These are phyloP conservation scores for Tetraodon nigroviridis DNA, from an alignment of 2,113 vertebrate species.

Conservation along the genomic window DNA sequence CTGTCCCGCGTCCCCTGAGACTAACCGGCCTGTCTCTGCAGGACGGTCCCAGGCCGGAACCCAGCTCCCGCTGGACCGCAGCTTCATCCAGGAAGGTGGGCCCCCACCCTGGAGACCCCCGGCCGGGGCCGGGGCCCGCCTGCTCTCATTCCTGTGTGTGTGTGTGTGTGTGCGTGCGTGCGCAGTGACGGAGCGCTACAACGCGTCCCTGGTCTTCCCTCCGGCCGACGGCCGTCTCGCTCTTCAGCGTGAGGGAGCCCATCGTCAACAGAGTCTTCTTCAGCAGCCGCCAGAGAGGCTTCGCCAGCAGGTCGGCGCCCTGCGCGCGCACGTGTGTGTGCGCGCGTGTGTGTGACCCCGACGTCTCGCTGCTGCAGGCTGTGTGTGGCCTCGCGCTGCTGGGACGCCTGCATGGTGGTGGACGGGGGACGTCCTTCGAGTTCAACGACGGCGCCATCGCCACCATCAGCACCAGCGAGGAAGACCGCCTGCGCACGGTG, in stretches of 20 bases:
- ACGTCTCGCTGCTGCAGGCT: conserved; percentile 71
- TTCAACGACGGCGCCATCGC: conserved; percentile 97
- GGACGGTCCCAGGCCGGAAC: conserved; percentile 77
- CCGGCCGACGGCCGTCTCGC: conserved; percentile 87
- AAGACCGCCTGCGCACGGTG: conserved; percentile 89
- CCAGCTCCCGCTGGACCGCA: conserved; percentile 73
- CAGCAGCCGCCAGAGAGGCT: conserved; percentile 87
- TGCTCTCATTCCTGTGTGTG: not conserved
- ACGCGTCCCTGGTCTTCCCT: conserved; percentile 86
- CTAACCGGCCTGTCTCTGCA: conserved; percentile 45
- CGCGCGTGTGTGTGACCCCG: no score
- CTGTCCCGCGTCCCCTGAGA: no score
- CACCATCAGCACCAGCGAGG: conserved; percentile 82
- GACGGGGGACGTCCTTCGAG: conserved; percentile 94
- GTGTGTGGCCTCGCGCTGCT: conserved; percentile 90
- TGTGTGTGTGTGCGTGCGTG: not conserved
- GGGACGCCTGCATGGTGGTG: conserved; percentile 98
- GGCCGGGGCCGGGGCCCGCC: no score
- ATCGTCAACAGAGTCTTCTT: conserved; percentile 94
- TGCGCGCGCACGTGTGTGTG: not conserved
- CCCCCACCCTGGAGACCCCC: not conserved
- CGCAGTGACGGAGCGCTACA: conserved; percentile 87
- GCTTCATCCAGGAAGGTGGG: conserved; percentile 82
- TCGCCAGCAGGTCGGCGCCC: conserved; percentile 85
- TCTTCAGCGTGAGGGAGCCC: conserved; percentile 95